A percentile compares a stretch with the other conserved stretches of the same genome.
Conservation (phyloP, 2,888 invertebrate genomes). For the Pardosa pseudoannulata region DNA sequence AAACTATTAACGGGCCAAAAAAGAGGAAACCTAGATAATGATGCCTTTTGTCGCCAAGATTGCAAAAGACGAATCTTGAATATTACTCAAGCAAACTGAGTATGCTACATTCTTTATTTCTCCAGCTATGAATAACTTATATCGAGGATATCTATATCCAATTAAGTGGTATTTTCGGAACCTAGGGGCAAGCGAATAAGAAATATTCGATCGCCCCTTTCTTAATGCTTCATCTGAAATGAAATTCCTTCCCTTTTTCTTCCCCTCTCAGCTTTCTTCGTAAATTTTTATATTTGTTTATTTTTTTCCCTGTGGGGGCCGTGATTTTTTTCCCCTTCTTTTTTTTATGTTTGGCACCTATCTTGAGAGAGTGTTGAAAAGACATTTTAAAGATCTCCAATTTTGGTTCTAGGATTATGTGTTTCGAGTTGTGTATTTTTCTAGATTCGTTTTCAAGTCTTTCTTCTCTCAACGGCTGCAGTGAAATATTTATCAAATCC, state of each 20-base stretch:
- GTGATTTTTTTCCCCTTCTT: not conserved
- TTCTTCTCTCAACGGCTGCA: too few relatives aligned
- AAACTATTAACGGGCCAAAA: too few relatives aligned
- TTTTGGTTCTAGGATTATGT: not conserved
- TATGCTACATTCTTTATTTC: too few relatives aligned
- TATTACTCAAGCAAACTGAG: too few relatives aligned
- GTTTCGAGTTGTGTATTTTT: not conserved
- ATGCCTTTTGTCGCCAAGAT: too few relatives aligned
- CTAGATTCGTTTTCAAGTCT: too few relatives aligned
- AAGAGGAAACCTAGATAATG: too few relatives aligned
- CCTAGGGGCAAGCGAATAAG: not conserved
- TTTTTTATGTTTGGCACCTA: constrained; percentile 2
- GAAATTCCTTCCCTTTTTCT: not conserved
- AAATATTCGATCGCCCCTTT: not conserved
- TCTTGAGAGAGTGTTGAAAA: not conserved
- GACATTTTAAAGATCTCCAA: constrained; percentile 8
- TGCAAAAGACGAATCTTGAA: too few relatives aligned
- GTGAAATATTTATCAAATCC: too few relatives aligned
- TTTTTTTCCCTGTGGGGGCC: too few relatives aligned
- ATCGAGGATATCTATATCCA: not conserved
- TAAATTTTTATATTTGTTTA: not conserved
- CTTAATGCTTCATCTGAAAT: constrained; percentile 13
- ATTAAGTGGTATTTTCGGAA: not conserved
- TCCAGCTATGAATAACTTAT: too few relatives aligned
- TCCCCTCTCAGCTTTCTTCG: not conserved